A percentile compares a stretch with the other conserved stretches of the same genome.
phyloP scores from a whole-genome alignment of 2,797 vertebrate species.

The Enteromius argenteus region DNA sequence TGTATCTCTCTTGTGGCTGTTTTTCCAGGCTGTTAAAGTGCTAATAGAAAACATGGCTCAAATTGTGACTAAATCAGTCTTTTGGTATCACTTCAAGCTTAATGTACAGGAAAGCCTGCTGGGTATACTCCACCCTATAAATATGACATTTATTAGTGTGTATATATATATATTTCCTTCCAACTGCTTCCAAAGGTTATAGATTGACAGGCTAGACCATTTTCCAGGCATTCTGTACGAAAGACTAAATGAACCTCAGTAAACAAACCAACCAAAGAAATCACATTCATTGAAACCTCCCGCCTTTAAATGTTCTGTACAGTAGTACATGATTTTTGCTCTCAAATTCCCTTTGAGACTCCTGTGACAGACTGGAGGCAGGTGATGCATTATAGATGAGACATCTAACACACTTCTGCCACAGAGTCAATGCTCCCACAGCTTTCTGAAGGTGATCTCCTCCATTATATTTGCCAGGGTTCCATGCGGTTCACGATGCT shows the following conservation, averaged over 20 bases:
- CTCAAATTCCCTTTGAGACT: conserved; percentile 41
- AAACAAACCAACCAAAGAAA: conserved; percentile 61
- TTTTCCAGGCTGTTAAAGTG: background rate
- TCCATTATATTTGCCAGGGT: conserved; percentile 73
- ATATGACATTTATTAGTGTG: background rate
- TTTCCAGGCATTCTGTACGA: background rate
- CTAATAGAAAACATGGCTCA: background rate
- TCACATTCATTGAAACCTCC: conserved; percentile 54
- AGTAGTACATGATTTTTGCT: conserved; percentile 33
- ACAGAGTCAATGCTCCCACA: conserved; percentile 3
- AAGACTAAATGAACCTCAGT: conserved; percentile 28
- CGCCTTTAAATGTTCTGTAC: background rate
- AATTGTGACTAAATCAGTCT: background rate
- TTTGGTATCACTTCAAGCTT: background rate
- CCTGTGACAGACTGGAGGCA: conserved; percentile 29
- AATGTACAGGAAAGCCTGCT: background rate
- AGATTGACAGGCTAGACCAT: background rate
- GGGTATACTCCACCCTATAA: background rate
- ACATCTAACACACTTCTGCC: conserved; percentile 53
- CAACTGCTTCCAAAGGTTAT: background rate
- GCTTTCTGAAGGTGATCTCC: conserved; percentile 49
- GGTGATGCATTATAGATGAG: conserved; percentile 70
- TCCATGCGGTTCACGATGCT: conserved; percentile 81
- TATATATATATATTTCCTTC: background rate
- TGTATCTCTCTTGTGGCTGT: background rate